phyloP scores from a whole-genome alignment of 30 jellyfish, hydroid and myxozoan species.

The Morbakka virulenta region DNA sequence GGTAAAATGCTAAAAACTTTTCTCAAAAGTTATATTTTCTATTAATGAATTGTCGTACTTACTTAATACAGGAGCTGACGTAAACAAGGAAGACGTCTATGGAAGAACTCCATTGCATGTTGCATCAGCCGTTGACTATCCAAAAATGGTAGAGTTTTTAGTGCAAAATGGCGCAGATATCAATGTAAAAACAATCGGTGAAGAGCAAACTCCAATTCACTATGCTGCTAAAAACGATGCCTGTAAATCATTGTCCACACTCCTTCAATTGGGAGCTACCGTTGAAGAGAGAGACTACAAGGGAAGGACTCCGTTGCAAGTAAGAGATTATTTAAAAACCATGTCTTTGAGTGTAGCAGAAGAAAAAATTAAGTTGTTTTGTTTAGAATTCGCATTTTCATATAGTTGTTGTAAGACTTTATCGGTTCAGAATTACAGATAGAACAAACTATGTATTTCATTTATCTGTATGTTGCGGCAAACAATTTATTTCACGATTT shows the following conservation, averaged over 20 bases:
- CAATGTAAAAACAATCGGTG: conserved; percentile 75
- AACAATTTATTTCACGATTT: too few relatives aligned
- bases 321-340: too few relatives aligned
- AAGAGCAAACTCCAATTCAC: conserved; percentile 81
- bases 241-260: conserved; percentile 47
- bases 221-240: conserved; percentile 99
- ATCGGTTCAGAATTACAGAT: too few relatives aligned
- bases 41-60: too few relatives aligned
- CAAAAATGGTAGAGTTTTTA: conserved; percentile 85
- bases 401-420: too few relatives aligned
- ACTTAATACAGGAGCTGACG: conserved; percentile 68
- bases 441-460: too few relatives aligned
- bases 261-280: conserved; percentile 69
- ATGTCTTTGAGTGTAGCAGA: too few relatives aligned
- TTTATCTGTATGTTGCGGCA: too few relatives aligned
- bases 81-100: conserved; percentile 71
- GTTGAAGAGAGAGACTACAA: conserved; percentile 82
- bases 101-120: conserved; percentile 98
- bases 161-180: conserved; percentile 75
- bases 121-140: conserved; percentile 94
- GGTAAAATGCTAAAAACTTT: too few relatives aligned
- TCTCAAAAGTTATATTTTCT: too few relatives aligned
- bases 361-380: too few relatives aligned
- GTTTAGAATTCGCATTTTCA: too few relatives aligned
- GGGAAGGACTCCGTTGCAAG: conserved; percentile 97